These are phyloP conservation scores for Sesamia nonagrioides DNA, from an alignment of 1,140 invertebrate genomes.

Conservation along the genomic window DNA sequence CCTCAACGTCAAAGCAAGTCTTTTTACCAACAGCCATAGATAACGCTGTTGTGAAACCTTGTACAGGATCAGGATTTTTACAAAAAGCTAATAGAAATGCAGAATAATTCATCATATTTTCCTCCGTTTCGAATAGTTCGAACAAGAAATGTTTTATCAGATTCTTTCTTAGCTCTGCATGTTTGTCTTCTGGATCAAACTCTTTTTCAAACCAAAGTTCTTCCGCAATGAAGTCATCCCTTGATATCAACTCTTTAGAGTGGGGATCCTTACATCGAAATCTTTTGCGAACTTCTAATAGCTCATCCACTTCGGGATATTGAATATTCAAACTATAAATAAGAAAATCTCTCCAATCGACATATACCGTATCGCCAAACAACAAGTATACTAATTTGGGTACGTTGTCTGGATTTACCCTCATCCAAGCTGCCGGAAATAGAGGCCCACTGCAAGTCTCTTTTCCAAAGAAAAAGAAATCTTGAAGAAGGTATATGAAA, in stretches of 20 bases:
- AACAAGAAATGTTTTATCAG: constrained; percentile 87
- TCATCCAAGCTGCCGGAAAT: constrained; percentile 87
- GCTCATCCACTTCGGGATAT: constrained; percentile 85
- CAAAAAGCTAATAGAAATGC: constrained; percentile 89
- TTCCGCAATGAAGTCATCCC: constrained; percentile 77
- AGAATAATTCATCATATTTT: constrained; percentile 88
- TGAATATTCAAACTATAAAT: constrained; percentile 87
- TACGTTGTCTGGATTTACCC: constrained; percentile 83
- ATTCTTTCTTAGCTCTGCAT: constrained; percentile 69
- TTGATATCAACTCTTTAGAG: constrained; percentile 76
- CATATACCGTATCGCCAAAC: constrained; percentile 85
- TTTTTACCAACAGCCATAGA: constrained; percentile 86
- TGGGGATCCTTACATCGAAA: constrained; percentile 83
- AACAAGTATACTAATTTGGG: constrained; percentile 80
- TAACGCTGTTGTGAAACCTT: constrained; percentile 88
- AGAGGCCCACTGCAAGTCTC: constrained; percentile 80
- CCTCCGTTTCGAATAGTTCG: constrained; percentile 84
- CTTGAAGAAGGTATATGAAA: constrained; percentile 88
- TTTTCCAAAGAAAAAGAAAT: constrained; percentile 84
- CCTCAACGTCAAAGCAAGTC: constrained; percentile 80
- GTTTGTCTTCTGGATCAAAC: constrained; percentile 64
- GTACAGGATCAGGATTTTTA: constrained; percentile 85
- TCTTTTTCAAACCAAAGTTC: constrained; percentile 88
- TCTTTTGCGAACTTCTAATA: constrained; percentile 81
- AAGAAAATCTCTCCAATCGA: constrained; percentile 90